Evolutionary conservation across 2,888 invertebrate species (phyloP).

Genomic region (Clistopyga incitator): DNA sequence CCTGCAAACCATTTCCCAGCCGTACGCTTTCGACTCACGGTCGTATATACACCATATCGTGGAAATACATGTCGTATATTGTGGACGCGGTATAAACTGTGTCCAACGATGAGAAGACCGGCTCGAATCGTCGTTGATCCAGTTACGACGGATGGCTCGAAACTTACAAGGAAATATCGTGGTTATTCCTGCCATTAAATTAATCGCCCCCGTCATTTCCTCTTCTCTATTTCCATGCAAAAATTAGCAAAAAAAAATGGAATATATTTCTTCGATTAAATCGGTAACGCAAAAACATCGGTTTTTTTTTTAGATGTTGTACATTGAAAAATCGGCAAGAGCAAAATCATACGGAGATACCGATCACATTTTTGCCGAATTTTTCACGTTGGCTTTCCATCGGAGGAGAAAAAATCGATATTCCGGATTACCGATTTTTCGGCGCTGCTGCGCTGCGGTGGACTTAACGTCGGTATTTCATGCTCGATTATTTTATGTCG

Average conservation of each 20-base stretch:
- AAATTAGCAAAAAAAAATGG: no score
- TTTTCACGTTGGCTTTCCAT: no score
- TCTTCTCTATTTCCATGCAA: no score
- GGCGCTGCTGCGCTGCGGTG: not conserved
- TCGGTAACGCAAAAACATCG: no score
- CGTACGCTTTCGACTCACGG: slow-evolving; percentile 55
- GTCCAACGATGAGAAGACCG: slow-evolving; percentile 3
- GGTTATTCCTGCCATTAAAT: not conserved
- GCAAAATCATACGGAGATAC: no score
- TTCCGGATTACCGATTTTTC: slow-evolving; percentile 9
- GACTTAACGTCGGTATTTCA: slow-evolving; percentile 36
- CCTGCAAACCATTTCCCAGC: slow-evolving; percentile 30
- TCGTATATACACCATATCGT: slow-evolving; percentile 17
- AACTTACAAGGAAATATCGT: not conserved
- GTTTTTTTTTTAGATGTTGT: no score
- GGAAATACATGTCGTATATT: not conserved
- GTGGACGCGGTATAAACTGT: not conserved
- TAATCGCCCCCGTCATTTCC: no score
- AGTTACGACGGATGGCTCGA: not conserved
- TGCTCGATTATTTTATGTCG: slow-evolving; percentile 67
- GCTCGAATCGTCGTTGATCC: slow-evolving; percentile 5
- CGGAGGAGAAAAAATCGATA: no score
- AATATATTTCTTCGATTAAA: no score
- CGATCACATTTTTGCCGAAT: no score
- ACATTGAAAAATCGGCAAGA: no score